Percentiles rank a stretch among this genome's conserved stretches.
These are phyloP conservation scores for Drosophila jambulina DNA, from an alignment of 1,140 invertebrate species.

Conservation along the genomic window DNA sequence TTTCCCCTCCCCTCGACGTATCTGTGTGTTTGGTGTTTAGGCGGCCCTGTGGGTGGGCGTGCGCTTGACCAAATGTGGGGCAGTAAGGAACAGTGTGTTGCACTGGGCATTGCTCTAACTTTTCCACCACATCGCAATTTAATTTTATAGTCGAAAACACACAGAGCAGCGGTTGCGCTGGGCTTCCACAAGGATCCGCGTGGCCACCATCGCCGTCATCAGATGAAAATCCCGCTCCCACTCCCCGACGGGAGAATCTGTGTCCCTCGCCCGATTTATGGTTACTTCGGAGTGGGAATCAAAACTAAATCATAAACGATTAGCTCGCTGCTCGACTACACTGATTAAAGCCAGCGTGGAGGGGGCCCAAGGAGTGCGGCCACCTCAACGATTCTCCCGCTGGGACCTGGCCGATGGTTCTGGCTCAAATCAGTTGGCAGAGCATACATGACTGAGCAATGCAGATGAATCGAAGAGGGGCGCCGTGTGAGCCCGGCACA, in stretches of 20 bases:
- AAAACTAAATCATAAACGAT: slow-evolving; percentile 81
- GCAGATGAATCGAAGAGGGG: slow-evolving; percentile 54
- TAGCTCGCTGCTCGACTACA: slow-evolving; percentile 68
- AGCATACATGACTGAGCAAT: slow-evolving; percentile 76
- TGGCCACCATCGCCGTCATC: slow-evolving; percentile 7
- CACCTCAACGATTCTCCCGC: slow-evolving; percentile 5
- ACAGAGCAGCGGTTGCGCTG: slow-evolving; percentile 69
- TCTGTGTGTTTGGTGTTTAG: slow-evolving; percentile 33
- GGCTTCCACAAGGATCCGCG: slow-evolving; percentile 36
- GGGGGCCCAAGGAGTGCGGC: slow-evolving; percentile 8
- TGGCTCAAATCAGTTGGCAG: slow-evolving; percentile 73
- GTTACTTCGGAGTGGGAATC: slow-evolving; percentile 66
- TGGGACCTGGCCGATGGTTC: slow-evolving; percentile 27
- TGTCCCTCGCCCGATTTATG: slow-evolving; percentile 49
- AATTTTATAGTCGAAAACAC: slow-evolving; percentile 83
- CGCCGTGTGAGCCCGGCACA: slow-evolving; percentile 23
- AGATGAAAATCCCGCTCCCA: not conserved
- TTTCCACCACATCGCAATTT: slow-evolving; percentile 81
- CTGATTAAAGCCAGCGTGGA: slow-evolving; percentile 72
- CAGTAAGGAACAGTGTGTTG: slow-evolving; percentile 76
- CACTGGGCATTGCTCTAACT: slow-evolving; percentile 74
- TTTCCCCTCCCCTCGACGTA: slow-evolving; percentile 4
- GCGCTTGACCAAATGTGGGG: slow-evolving; percentile 74
- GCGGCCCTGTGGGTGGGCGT: slow-evolving; percentile 5
- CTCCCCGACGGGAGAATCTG: not conserved